Conservation (phyloP, 2,113 vertebrate species). For the Xerus inauris region DNA sequence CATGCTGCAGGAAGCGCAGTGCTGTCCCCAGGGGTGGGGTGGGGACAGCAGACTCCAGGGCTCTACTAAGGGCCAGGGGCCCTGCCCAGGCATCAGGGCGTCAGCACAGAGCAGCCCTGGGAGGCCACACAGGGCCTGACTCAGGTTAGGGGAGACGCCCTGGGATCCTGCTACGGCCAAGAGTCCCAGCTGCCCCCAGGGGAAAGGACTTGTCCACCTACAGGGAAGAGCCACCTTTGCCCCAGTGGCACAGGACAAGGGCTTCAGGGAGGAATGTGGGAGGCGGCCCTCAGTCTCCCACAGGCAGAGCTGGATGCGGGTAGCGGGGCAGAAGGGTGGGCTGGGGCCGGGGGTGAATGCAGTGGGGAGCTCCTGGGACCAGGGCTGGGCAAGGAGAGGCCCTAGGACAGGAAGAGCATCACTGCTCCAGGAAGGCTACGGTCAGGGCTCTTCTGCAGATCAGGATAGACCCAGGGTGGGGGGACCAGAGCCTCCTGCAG, state of each 20-base stretch:
- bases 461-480: rapidly evolving
- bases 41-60: not conserved
- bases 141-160: not conserved
- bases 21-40: no score
- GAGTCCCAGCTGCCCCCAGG: not conserved
- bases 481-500: not conserved
- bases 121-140: not conserved
- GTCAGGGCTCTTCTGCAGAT: rapidly evolving
- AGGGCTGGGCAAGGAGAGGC: not conserved
- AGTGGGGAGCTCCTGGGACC: not conserved
- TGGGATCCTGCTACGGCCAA: rapidly evolving
- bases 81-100: no score
- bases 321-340: not conserved
- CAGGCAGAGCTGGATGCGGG: not conserved
- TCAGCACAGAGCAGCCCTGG: not conserved
- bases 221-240: not conserved
- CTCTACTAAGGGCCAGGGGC: not conserved
- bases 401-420: not conserved
- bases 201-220: rapidly evolving
- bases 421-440: no score
- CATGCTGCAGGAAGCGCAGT: not conserved
- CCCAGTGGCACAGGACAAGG: no score
- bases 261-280: no score
- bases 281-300: no score
- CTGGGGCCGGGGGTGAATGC: no score